Conservation (phyloP, 1,140 invertebrate species). For the Sitophilus oryzae region DNA sequence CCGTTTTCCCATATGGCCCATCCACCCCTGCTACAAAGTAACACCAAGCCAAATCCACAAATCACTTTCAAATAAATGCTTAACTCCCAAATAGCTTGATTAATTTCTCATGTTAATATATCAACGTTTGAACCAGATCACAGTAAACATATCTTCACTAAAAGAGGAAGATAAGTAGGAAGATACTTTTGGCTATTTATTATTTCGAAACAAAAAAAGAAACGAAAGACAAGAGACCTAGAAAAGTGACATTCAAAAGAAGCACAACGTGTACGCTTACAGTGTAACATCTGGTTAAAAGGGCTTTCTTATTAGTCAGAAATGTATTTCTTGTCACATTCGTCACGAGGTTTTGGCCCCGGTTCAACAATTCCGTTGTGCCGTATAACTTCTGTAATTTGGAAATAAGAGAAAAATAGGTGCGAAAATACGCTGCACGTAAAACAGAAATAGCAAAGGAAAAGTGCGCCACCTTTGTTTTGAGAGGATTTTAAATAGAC, state of each 20-base stretch:
- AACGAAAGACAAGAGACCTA: too few relatives aligned
- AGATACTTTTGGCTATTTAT: too few relatives aligned
- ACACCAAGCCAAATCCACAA: too few relatives aligned
- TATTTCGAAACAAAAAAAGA: too few relatives aligned
- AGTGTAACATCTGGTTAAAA: background rate
- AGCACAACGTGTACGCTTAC: background rate
- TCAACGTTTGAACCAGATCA: too few relatives aligned
- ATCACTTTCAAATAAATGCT: too few relatives aligned
- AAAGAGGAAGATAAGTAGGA: too few relatives aligned
- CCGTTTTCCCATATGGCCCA: too few relatives aligned
- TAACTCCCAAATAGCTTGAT: too few relatives aligned
- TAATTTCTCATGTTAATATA: too few relatives aligned
- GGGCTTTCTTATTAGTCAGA: background rate
- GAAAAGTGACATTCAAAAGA: background rate
- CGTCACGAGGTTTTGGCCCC: background rate
- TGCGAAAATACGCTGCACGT: background rate
- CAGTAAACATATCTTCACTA: too few relatives aligned
- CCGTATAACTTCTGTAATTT: background rate
- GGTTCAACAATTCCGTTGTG: background rate
- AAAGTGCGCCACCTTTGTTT: background rate
- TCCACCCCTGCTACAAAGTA: too few relatives aligned
- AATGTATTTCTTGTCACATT: background rate
- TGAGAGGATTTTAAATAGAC: background rate
- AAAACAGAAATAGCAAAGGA: background rate
- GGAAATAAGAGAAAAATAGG: background rate